phyloP scores from a whole-genome alignment of 2,113 vertebrate species.

The Limnothrissa miodon region DNA sequence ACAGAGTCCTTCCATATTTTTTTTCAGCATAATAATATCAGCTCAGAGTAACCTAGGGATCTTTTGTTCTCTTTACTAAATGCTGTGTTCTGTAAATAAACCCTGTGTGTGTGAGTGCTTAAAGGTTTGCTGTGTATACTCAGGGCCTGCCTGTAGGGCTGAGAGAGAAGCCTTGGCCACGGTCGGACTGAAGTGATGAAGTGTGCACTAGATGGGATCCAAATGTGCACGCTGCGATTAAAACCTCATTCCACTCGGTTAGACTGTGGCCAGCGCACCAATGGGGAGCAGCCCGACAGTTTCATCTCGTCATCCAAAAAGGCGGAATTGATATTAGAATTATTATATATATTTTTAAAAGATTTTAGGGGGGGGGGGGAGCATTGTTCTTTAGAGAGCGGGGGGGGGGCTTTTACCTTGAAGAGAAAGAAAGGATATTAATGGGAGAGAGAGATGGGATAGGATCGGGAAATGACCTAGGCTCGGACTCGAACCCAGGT shows the following conservation, averaged over 20 bases:
- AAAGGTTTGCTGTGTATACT: background rate
- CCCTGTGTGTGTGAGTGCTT: background rate
- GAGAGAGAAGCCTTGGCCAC: background rate
- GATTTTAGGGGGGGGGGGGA: too few relatives aligned
- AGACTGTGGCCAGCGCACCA: background rate
- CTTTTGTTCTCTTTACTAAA: background rate
- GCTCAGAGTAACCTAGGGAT: background rate
- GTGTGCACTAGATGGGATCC: background rate
- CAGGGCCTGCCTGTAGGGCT: background rate
- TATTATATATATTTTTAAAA: too few relatives aligned
- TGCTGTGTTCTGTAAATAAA: background rate
- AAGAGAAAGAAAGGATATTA: too few relatives aligned
- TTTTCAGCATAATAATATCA: background rate
- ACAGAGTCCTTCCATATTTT: background rate
- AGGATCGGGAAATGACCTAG: too few relatives aligned
- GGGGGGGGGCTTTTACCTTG: too few relatives aligned
- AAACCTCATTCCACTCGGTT: background rate
- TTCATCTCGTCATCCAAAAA: background rate
- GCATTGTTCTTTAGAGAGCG: too few relatives aligned
- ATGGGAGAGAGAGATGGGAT: too few relatives aligned
- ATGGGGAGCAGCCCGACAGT: background rate
- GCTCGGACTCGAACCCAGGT: too few relatives aligned
- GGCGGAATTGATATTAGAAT: too few relatives aligned
- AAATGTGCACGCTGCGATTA: slow-evolving; percentile 3
- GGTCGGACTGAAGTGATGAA: background rate